Evolutionary conservation across 1,140 invertebrate genomes (phyloP).

Genomic region (Euborellia annulipes): DNA sequence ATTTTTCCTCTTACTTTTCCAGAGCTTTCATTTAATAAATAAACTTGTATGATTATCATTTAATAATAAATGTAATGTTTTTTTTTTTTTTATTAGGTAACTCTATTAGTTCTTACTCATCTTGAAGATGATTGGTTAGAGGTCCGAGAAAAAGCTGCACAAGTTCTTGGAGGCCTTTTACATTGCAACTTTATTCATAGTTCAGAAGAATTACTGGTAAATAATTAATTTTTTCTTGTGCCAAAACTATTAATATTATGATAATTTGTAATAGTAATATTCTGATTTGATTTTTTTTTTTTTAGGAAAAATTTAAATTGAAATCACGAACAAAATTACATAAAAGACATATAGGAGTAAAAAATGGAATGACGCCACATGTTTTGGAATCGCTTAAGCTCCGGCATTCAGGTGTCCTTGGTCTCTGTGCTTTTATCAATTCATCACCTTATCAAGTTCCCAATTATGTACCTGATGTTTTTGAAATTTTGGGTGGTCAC

Average conservation of each 20-base stretch:
- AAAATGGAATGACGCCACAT: background rate
- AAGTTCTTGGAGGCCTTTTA: constrained; percentile 69
- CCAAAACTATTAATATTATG: constrained; percentile 6
- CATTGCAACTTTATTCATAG: constrained; percentile 63
- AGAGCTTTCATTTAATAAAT: no score
- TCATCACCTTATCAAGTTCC: constrained; percentile 86
- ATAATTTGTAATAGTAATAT: background rate
- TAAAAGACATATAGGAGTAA: constrained; percentile 9
- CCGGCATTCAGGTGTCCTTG: constrained; percentile 70
- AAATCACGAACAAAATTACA: constrained; percentile 30
- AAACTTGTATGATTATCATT: no score
- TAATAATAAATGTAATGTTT: no score
- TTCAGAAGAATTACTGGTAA: constrained; percentile 38
- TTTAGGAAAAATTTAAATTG: constrained; percentile 35
- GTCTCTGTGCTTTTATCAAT: constrained; percentile 73
- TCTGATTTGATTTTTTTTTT: constrained; percentile 11
- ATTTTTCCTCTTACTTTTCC: no score
- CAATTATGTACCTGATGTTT: constrained; percentile 61
- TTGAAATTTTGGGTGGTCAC: constrained; percentile 62
- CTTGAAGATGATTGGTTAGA: constrained; percentile 55
- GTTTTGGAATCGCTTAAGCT: constrained; percentile 21
- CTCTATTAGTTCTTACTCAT: constrained; percentile 41
- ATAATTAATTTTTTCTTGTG: constrained; percentile 3
- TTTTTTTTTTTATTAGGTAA: constrained; percentile 28
- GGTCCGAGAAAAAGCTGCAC: constrained; percentile 63